Percentiles rank a stretch among this genome's conserved stretches.
phyloP scores from a whole-genome alignment of 2,888 invertebrate species.

The Hypolimnas misippus region DNA sequence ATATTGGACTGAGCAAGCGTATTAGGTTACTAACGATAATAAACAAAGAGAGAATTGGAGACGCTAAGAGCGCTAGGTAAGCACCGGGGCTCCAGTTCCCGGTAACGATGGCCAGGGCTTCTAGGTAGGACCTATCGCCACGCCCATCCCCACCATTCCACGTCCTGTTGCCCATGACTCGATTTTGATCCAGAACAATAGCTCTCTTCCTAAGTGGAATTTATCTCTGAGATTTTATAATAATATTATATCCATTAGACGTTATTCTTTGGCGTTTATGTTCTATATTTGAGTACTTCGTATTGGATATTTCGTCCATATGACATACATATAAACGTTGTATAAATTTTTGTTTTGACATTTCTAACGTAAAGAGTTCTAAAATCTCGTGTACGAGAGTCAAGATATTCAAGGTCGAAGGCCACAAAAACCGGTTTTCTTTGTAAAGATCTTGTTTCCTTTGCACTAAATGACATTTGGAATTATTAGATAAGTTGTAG shows the following conservation, averaged over 20 bases:
- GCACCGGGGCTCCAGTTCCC: conserved; percentile 8
- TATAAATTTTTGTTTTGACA: no score
- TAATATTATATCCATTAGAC: neutral
- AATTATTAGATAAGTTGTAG: no score
- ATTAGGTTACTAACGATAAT: conserved; percentile 26
- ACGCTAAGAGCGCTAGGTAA: conserved; percentile 19
- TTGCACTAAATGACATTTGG: no score
- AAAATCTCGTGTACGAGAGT: no score
- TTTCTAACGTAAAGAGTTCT: no score
- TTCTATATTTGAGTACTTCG: no score
- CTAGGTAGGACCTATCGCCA: conserved; percentile 26
- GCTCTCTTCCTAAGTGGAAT: neutral
- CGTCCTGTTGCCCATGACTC: conserved; percentile 3
- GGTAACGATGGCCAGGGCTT: conserved; percentile 6
- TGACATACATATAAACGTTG: no score
- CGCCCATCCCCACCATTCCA: conserved; percentile 26
- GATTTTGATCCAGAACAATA: conserved; percentile 13
- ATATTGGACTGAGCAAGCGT: conserved; percentile 20
- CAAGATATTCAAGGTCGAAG: no score
- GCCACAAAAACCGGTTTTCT: no score
- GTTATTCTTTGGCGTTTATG: no score
- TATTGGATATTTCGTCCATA: no score
- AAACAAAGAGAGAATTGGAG: conserved; percentile 20
- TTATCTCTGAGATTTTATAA: neutral
- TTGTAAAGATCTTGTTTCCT: no score